These are phyloP conservation scores for Brachionichthys hirsutus DNA, from an alignment of 2,113 vertebrate genomes.

Conservation along the genomic window DNA sequence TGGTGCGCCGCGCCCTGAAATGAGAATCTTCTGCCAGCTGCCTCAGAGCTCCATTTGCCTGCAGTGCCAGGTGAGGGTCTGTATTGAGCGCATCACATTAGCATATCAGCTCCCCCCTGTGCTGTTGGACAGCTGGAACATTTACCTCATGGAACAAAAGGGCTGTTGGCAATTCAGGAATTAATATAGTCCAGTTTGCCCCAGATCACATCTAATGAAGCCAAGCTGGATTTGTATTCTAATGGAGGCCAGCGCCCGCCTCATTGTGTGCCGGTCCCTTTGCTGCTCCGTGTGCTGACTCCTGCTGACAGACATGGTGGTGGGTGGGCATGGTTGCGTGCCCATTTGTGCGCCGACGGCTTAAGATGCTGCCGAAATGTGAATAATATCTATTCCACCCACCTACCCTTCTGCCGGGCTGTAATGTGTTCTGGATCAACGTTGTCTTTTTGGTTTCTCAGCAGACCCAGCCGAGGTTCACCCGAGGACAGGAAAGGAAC, in stretches of 20 bases:
- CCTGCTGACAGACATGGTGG: slow-evolving; percentile 27
- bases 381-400: slow-evolving; percentile 58
- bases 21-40: slow-evolving; percentile 31
- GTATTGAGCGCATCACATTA: slow-evolving; percentile 52
- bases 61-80: slow-evolving; percentile 47
- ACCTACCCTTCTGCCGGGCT: slow-evolving; percentile 30
- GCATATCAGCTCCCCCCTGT: slow-evolving; percentile 49
- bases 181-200: slow-evolving; percentile 52
- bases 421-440: slow-evolving; percentile 54
- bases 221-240: slow-evolving; percentile 61
- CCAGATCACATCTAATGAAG: slow-evolving; percentile 28
- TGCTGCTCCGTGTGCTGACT: slow-evolving; percentile 33
- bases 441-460: slow-evolving; percentile 47
- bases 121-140: slow-evolving; percentile 41
- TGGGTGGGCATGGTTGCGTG: slow-evolving; percentile 34
- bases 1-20: slow-evolving; percentile 37
- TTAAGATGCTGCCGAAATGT: slow-evolving; percentile 45
- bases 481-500: slow-evolving; percentile 46
- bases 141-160: slow-evolving; percentile 58
- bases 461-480: slow-evolving; percentile 38
- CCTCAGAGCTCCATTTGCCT: slow-evolving; percentile 40
- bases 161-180: slow-evolving; percentile 29
- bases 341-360: slow-evolving; percentile 36
- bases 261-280: slow-evolving; percentile 23
- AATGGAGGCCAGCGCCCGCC: slow-evolving; percentile 36